Percentiles rank a stretch among this genome's conserved stretches.
phyloP scores from a whole-genome alignment of 1,140 invertebrate species.

The Listronotus oregonensis region DNA sequence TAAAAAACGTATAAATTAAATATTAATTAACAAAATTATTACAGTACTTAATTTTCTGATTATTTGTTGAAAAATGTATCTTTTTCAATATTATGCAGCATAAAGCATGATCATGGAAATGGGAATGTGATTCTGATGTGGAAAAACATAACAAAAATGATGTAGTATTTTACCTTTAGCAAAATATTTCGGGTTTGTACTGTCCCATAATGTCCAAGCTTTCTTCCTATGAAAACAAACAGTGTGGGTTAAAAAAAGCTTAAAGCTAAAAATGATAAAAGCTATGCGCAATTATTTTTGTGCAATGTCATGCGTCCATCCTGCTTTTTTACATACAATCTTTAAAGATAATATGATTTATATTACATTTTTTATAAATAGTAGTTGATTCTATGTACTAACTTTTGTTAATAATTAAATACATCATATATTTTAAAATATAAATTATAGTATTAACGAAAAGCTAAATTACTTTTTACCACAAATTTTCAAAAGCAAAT shows the following conservation, averaged over 20 bases:
- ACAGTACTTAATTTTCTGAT: too few relatives aligned
- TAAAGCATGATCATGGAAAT: constrained; percentile 5
- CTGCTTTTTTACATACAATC: not conserved
- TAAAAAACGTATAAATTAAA: too few relatives aligned
- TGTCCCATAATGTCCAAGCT: constrained; percentile 82
- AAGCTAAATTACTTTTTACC: too few relatives aligned
- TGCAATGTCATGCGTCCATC: constrained; percentile 38
- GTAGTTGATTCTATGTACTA: too few relatives aligned
- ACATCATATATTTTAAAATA: too few relatives aligned
- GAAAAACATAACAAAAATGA: constrained; percentile 1
- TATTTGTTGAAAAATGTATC: too few relatives aligned
- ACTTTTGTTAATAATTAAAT: too few relatives aligned
- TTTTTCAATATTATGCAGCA: not conserved
- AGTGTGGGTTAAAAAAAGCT: constrained; percentile 51
- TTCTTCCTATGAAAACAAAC: constrained; percentile 74
- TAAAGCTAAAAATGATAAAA: constrained; percentile 21
- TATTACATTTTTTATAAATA: too few relatives aligned
- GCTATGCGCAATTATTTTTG: constrained; percentile 38
- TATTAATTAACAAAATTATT: too few relatives aligned
- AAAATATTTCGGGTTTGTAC: constrained; percentile 84
- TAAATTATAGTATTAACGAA: too few relatives aligned
- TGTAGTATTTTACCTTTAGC: constrained; percentile 72
- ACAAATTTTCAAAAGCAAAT: too few relatives aligned
- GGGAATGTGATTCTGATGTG: not conserved
- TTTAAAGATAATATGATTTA: too few relatives aligned